phyloP scores from a whole-genome alignment of 2,113 vertebrate genomes.

The Coptodon bakossiorum region DNA sequence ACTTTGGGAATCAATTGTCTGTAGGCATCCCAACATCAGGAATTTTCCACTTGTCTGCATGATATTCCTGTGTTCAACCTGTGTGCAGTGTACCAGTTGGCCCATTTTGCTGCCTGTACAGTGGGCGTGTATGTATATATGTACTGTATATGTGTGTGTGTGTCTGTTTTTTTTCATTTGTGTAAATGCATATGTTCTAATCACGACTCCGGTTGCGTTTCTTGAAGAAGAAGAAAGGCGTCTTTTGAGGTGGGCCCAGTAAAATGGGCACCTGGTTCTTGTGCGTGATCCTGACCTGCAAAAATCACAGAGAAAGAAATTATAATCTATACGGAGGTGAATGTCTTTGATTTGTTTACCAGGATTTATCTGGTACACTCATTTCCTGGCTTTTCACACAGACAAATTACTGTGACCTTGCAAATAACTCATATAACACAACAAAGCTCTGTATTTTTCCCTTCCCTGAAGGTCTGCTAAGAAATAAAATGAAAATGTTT shows the following conservation, averaged over 20 bases:
- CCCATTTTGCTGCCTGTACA: neutral
- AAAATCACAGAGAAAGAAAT: neutral
- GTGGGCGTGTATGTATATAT: neutral
- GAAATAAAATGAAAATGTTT: neutral
- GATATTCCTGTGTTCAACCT: neutral
- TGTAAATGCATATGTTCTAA: constrained; percentile 34
- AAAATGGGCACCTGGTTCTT: constrained; percentile 97
- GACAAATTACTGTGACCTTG: constrained; percentile 1
- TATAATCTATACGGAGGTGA: neutral
- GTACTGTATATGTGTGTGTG: neutral
- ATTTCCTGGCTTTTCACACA: neutral
- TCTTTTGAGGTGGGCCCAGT: constrained; percentile 87
- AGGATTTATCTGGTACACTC: neutral
- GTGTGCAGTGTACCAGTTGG: neutral
- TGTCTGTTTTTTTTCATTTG: neutral
- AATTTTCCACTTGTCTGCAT: neutral
- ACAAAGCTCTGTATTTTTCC: neutral
- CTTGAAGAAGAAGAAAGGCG: constrained; percentile 88
- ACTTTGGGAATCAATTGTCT: neutral
- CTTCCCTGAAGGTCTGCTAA: neutral
- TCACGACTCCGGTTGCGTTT: constrained; percentile 81
- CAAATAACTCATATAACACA: neutral
- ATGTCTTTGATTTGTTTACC: neutral
- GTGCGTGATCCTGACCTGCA: constrained; percentile 88
- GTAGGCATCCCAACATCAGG: neutral